Conservation (phyloP, 2,113 vertebrate genomes). For the Lonchura striata region DNA sequence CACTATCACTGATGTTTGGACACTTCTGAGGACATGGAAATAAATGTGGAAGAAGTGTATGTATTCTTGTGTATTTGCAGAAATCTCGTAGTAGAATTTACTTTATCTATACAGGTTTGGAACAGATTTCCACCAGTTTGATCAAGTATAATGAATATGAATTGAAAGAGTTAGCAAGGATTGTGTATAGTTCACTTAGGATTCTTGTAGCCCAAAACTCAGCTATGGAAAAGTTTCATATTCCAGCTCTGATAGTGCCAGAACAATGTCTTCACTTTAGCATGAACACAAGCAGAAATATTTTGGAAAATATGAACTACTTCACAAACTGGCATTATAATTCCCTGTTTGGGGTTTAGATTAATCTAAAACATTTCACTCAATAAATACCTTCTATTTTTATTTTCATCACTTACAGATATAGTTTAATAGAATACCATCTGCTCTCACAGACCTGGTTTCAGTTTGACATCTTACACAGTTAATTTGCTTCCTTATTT, state of each 20-base stretch:
- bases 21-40: not conserved
- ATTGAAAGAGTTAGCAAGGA: not conserved
- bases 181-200: not conserved
- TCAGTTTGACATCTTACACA: not conserved
- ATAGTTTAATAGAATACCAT: not conserved
- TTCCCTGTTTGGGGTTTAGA: not conserved
- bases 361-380: not conserved
- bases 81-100: not conserved
- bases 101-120: not conserved
- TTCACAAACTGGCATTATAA: not conserved
- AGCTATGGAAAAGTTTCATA: not conserved
- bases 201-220: not conserved
- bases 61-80: not conserved
- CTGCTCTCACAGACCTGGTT: not conserved
- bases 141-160: not conserved
- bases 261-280: not conserved
- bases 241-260: not conserved
- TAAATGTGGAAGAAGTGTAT: not conserved
- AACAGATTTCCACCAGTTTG: not conserved
- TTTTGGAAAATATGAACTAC: not conserved
- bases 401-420: not conserved
- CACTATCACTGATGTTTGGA: not conserved
- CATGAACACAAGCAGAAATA: not conserved
- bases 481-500: not conserved
- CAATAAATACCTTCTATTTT: not conserved